Base-by-base conservation (phyloP, 2,888 invertebrate genomes). In the Rhabditoides inermis region DNA sequence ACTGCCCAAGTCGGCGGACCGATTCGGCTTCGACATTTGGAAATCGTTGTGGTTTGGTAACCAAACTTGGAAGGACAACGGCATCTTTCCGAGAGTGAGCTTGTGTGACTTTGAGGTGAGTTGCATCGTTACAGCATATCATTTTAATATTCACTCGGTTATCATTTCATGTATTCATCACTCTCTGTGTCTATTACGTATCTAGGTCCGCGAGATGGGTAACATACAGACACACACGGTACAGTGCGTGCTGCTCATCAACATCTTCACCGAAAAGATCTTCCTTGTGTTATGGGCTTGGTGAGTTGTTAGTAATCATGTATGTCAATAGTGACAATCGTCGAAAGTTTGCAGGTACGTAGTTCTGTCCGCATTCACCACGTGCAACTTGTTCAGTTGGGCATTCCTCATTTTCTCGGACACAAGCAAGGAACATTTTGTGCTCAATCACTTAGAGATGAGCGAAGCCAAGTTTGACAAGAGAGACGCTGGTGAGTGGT, bases 21-120 rank as follows among this genome's bases (percentile, higher is more conserved):
- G 46, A 27, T 68, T 75, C 35, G 75, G 73, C 6, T 65, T 68
- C 45, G 62, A 63, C 42, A 61, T 66, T 27, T 68, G 70, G 68
- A 52, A 56, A 18, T 53, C 56, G 39, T 46, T 75, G 12, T 57
- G 63, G 35, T 49, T 51, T 4, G 70, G 72, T 12, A 72, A 72
- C 42, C 55, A 61, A 7, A 72, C 73, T 2, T 75, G 73, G 73
- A 56, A 65, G 36, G 67, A 72, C 36, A 70, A 58, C 40, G 74
- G 71, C 25, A 55, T 76, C 35, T 74, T 74, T 53, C 74, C 74
- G 2, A 53, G 75, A 23, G 75, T 76, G 7, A 70, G 75, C 2
- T 56, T 75, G n/a, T 75, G 75, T 51, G 73, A 75, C 55, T 76
- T 75, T 50, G 70, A 73, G 53, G 72, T 69, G 22, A 39, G 47